Evolutionary conservation across 2,888 invertebrate genomes (phyloP), one percentile per base, ranked within the genome.

Genomic region (Orthosia cruda): DNA sequence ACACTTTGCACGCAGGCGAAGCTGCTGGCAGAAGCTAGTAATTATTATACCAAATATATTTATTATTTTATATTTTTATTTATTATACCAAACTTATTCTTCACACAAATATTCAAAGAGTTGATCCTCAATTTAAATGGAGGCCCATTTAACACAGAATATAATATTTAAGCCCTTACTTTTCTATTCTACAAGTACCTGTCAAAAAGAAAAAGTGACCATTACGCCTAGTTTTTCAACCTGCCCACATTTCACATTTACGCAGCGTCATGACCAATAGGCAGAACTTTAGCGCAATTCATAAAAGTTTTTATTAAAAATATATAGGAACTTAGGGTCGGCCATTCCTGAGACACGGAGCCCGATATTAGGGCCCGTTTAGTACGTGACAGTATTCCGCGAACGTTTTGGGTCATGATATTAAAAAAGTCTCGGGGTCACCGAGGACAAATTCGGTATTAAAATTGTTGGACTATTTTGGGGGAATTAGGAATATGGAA

Each of bases 231-330:
- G 47, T 49, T 50, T 26, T 7, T 4, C 32, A 50, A 58, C 32
- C 63, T 18, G 20, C 32, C 13, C 40, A 9, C 40, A 40, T 40
- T 13, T 59, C 62, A 77, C 71, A 59, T 83, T 59, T 65, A 69
- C 52, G 50, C 71, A 9, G 0, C 64, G 62, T 83, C 78, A 85
- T 47, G 50, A n/a, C 65, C 65, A 26, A 52, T 62, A 62, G 47
- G 58, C 20, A 20, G 55, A 82, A 85, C 65, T 77, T 77, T 18
- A 61, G 58, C 71, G 83, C 77, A 85, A 86, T 86, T 86, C 83
- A 86, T 83, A 69, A 91, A 93, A 93, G 87, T 82, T 93, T 93
- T 92, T 93, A 92, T 92, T 93, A 93, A 93, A 93, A 93, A 90
- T 84, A 90, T 84, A 89, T 82, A 85, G 81, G 82, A 85, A 76